Evolutionary conservation across 2,888 invertebrate species (phyloP).

Genomic region (Brachylomia viminalis): DNA sequence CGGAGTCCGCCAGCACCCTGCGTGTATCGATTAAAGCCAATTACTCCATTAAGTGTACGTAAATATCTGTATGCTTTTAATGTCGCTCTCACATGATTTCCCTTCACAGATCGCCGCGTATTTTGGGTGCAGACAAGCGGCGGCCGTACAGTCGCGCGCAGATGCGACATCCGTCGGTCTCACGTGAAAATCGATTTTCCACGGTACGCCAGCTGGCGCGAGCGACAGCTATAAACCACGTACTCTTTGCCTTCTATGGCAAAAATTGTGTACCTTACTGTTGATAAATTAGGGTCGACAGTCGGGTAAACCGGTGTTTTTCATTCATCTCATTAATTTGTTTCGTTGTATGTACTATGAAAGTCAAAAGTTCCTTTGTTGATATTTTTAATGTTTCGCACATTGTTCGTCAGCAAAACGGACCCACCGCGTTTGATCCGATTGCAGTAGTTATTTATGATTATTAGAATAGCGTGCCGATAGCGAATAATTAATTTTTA

Average conservation of each 20-base stretch:
- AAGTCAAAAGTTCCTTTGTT: conserved; percentile 90
- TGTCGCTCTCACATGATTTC: conserved; percentile 72
- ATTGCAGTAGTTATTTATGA: conserved; percentile 89
- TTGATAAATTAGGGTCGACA: conserved; percentile 64
- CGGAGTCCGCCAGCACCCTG: conserved; percentile 51
- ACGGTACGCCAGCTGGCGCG: conserved; percentile 89
- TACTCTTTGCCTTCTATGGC: conserved; percentile 55
- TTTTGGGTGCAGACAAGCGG: conserved; percentile 83
- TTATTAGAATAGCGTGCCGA: conserved; percentile 89
- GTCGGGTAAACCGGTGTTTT: conserved; percentile 56
- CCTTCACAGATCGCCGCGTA: conserved; percentile 79
- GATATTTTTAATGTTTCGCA: conserved; percentile 91
- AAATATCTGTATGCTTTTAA: conserved; percentile 58
- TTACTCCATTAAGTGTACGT: conserved; percentile 52
- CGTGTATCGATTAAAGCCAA: conserved; percentile 53
- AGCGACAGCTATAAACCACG: conserved; percentile 83
- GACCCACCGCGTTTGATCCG: conserved; percentile 89
- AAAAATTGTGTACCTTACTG: conserved; percentile 62
- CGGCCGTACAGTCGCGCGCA: conserved; percentile 83
- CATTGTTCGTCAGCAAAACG: conserved; percentile 83
- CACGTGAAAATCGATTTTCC: conserved; percentile 91
- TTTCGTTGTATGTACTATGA: conserved; percentile 85
- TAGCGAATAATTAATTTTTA: conserved; percentile 89
- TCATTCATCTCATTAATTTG: conserved; percentile 67
- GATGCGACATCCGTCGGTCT: conserved; percentile 89